Percentiles rank a stretch among this genome's conserved stretches.
phyloP scores from a whole-genome alignment of 2,113 vertebrate genomes.

The Sardina pilchardus region DNA sequence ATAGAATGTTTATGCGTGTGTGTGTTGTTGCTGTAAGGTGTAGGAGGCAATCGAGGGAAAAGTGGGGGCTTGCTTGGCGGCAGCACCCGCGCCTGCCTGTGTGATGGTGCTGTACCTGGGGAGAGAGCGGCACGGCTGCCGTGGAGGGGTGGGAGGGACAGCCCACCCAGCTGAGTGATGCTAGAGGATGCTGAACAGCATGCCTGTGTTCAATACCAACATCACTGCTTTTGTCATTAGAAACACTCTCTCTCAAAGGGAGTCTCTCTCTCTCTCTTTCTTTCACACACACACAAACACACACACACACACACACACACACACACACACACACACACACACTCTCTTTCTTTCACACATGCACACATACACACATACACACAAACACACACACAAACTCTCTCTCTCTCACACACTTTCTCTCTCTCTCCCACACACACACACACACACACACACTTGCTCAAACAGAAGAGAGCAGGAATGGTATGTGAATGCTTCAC shows the following conservation, averaged over 20 bases:
- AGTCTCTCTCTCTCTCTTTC: too few species aligned
- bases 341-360: not conserved
- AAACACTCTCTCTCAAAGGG: not conserved
- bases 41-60: slow-evolving; percentile 30
- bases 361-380: not conserved
- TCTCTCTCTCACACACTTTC: too few species aligned
- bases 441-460: not conserved
- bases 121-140: not conserved
- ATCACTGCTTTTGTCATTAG: not conserved
- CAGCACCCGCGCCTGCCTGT: not conserved
- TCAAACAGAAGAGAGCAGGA: too few species aligned
- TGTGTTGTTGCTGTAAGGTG: slow-evolving; percentile 22
- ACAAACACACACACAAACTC: too few species aligned
- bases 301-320: not conserved
- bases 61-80: slow-evolving; percentile 15
- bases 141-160: not conserved
- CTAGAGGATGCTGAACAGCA: not conserved
- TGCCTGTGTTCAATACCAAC: not conserved
- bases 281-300: not conserved
- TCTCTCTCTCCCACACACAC: not conserved
- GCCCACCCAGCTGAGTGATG: slow-evolving; percentile 48
- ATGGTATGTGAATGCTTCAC: too few species aligned
- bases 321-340: not conserved
- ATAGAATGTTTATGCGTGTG: not conserved
- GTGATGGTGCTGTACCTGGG: slow-evolving; percentile 21